Conservation (phyloP, 2,888 invertebrate species). For the Tribolium freemani region DNA sequence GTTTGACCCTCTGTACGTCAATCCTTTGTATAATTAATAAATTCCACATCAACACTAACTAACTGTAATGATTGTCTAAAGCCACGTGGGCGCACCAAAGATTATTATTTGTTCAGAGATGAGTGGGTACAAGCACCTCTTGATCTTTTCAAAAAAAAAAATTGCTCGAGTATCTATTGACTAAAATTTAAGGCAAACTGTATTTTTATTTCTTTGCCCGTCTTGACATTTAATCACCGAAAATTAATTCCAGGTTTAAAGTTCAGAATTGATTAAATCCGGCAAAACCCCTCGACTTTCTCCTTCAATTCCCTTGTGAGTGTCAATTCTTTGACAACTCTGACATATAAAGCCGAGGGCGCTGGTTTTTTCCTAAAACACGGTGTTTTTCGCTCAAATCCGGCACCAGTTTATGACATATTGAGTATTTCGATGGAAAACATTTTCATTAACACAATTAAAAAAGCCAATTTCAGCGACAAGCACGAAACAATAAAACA, state of each 20-base stretch:
- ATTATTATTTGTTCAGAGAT: neutral
- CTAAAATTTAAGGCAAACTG: neutral
- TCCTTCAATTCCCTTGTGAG: neutral
- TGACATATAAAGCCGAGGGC: conserved; percentile 12
- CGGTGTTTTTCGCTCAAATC: conserved; percentile 13
- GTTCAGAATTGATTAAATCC: conserved; percentile 8
- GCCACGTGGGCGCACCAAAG: neutral
- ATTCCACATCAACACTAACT: conserved; percentile 21
- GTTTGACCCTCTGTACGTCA: conserved; percentile 21
- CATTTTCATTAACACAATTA: conserved; percentile 32
- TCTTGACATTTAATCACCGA: neutral
- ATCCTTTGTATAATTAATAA: conserved; percentile 27
- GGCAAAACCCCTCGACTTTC: neutral
- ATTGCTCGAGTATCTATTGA: neutral
- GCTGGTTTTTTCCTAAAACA: conserved; percentile 3
- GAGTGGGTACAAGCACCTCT: neutral
- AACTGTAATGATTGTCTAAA: neutral
- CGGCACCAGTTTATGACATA: conserved; percentile 21
- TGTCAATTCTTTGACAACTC: conserved; percentile 26
- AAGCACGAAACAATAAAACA: conserved; percentile 15
- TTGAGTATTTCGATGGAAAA: conserved; percentile 24
- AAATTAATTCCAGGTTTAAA: neutral
- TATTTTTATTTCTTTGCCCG: neutral
- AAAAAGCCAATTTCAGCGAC: conserved; percentile 26
- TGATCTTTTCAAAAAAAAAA: neutral